Conservation (phyloP, 53 echinoderm and acorn worm genomes). For the Paracentrotus lividus region DNA sequence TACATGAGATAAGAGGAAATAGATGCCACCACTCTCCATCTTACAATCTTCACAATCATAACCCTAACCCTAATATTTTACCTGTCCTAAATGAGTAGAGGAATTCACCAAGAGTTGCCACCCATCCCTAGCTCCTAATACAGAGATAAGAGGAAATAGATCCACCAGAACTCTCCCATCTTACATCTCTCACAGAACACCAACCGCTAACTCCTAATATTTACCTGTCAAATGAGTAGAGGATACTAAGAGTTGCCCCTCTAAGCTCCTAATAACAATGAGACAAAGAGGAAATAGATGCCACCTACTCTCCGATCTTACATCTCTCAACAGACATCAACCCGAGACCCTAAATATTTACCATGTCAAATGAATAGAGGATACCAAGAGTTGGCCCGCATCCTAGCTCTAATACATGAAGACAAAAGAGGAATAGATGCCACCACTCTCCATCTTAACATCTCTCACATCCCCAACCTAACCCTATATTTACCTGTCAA, state of each 20-base stretch:
- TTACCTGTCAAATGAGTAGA: constrained; percentile 96
- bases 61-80: too few species aligned
- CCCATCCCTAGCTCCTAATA: too few species aligned
- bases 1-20: constrained; percentile 93
- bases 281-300: too few species aligned
- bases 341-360: neutral
- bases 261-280: too few species aligned
- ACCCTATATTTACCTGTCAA: constrained; percentile 76
- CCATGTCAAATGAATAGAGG: constrained; percentile 95
- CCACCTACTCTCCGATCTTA: constrained; percentile 96
- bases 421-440: constrained; percentile 95
- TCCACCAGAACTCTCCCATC: constrained; percentile 95
- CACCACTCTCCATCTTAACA: constrained; percentile 97
- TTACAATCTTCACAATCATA: constrained; percentile 93
- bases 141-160: too few species aligned
- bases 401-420: constrained; percentile 88
- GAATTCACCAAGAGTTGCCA: too few species aligned
- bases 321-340: constrained; percentile 96
- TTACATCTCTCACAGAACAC: constrained; percentile 97
- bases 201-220: constrained; percentile 50
- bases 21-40: constrained; percentile 96
- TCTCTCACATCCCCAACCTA: too few species aligned
- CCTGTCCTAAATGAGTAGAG: too few species aligned
- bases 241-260: constrained; percentile 93
- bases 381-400: constrained; percentile 96